Evolutionary conservation across 2,113 vertebrate species (phyloP).

Genomic region (Mixornis gularis): DNA sequence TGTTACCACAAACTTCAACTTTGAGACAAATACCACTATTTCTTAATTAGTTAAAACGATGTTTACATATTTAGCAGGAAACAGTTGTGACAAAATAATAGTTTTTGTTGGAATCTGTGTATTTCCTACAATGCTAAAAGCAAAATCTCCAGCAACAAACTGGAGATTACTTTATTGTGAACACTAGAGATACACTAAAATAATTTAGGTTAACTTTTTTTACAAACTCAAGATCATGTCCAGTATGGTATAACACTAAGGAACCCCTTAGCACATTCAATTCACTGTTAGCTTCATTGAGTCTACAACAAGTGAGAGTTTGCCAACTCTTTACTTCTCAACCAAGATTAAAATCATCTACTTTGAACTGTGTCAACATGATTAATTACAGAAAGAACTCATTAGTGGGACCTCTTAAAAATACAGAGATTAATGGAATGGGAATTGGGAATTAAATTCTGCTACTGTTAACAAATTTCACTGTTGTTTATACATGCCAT

Average conservation of each 20-base stretch:
- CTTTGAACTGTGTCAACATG: background rate
- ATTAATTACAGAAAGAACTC: conserved; percentile 30
- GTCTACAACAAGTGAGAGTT: background rate
- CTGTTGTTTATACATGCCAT: background rate
- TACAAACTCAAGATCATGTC: background rate
- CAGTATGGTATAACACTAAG: background rate
- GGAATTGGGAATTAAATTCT: conserved; percentile 15
- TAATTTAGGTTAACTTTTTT: background rate
- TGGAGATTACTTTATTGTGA: background rate
- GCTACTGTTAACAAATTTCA: background rate
- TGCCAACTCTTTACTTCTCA: background rate
- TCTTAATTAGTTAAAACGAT: background rate
- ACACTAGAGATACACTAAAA: background rate
- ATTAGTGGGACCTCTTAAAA: conserved; percentile 11
- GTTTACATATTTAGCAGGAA: background rate
- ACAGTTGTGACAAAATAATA: background rate
- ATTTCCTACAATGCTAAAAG: background rate
- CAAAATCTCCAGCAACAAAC: background rate
- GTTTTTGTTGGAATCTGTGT: background rate
- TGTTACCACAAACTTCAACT: background rate
- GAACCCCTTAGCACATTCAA: background rate
- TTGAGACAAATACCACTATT: background rate
- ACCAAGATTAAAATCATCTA: background rate
- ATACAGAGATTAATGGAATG: background rate
- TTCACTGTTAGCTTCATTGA: background rate